Evolutionary conservation across 2,113 vertebrate species (phyloP), one percentile per base, ranked within the genome.

Genomic region (Lycaon pictus): DNA sequence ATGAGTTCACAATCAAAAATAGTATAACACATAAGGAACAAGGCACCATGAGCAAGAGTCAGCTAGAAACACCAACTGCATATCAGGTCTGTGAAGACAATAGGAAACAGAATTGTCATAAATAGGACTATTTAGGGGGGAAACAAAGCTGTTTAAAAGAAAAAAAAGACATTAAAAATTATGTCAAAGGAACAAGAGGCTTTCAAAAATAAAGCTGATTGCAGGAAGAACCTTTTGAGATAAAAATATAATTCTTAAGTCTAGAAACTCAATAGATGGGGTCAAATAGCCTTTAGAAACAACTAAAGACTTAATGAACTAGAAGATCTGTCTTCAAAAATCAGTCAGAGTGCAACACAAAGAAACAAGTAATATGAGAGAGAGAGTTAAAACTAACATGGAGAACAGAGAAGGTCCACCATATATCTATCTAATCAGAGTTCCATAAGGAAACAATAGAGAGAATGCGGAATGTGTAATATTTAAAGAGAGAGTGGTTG

Each of bases 1-100:
- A 94, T 91, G 95, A 93, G 88, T 91, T 97, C 96, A 95, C 92
- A 85, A 95, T 89, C 60, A 23, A 94, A 97, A 97, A 72, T 65
- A 95, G 48, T 81, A 35, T 88, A 92, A 91, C 20, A 25, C 88
- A 74, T 35, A 92, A 97, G 72, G 88, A 97, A 77, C 29, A 19
- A 95, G 77, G 89, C 77, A 88, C 95, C 77, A 82, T 88, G 60
- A 79, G 81, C 51, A 43, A 93, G 89, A 53, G 81, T 74, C 94
- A 82, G 77, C 72, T 67, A 88, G 81, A 92, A 63, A 58, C 71
- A 82, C 35, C 53, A 58, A 51, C 80, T 74, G 43, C 32, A 90
- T 76, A 53, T 63, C 85, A 93, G 92, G 67, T 48, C 37, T 53
- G 10, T 23, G 32, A 89, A 58, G 51, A 72, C 43, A 63, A 43